phyloP scores from a whole-genome alignment of 1,140 invertebrate genomes.

The Rhagoletis zephyria region DNA sequence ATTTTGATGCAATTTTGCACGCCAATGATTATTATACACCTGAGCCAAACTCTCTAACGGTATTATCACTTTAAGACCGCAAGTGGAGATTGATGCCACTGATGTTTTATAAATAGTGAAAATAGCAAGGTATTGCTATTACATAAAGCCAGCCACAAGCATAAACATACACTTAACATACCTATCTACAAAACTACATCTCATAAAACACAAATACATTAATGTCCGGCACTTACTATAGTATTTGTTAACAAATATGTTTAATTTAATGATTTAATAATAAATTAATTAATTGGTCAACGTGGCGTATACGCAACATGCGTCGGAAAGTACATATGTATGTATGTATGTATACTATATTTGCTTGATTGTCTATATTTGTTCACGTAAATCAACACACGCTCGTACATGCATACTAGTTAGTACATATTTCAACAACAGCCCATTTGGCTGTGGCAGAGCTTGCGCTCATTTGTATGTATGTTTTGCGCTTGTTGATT shows the following conservation, averaged over 20 bases:
- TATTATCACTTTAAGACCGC: no score
- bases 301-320: slow-evolving; percentile 31
- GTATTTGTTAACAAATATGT: slow-evolving; percentile 20
- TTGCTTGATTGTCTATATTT: not conserved
- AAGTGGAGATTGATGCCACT: no score
- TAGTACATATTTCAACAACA: not conserved
- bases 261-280: slow-evolving; percentile 44
- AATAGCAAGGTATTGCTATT: no score
- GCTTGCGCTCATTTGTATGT: not conserved
- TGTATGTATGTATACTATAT: not conserved
- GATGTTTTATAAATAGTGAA: no score
- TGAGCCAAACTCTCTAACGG: no score
- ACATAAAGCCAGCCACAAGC: no score
- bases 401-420: not conserved
- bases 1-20: no score
- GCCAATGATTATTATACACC: no score
- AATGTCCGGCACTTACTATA: slow-evolving; percentile 1
- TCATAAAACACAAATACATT: not conserved
- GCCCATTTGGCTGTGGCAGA: not conserved
- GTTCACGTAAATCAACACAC: not conserved
- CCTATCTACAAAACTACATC: not conserved
- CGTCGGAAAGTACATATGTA: not conserved
- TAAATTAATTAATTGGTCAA: slow-evolving; percentile 41
- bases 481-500: slow-evolving; percentile 6
- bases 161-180: not conserved